A percentile compares a stretch with the other conserved stretches of the same genome.
These are phyloP conservation scores for Momotus momota DNA, from an alignment of 2,797 vertebrate species.

Conservation along the genomic window DNA sequence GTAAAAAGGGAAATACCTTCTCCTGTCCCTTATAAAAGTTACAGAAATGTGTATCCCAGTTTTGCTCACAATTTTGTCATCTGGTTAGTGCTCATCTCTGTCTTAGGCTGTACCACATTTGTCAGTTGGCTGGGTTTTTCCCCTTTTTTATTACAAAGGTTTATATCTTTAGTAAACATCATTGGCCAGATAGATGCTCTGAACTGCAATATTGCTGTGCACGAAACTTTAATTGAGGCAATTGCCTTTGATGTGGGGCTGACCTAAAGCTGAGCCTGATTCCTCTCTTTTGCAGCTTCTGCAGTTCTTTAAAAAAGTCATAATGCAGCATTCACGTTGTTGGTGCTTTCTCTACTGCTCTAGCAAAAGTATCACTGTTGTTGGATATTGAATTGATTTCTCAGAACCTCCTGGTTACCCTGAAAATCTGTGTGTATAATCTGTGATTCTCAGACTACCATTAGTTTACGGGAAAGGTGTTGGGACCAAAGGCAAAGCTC, in stretches of 20 bases:
- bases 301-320: constrained; percentile 1
- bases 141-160: neutral
- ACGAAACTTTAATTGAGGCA: neutral
- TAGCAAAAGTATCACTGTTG: neutral
- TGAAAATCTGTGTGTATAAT: neutral
- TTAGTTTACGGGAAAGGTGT: neutral
- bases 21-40: neutral
- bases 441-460: neutral
- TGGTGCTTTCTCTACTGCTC: neutral
- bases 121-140: fast-evolving
- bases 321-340: constrained; percentile 32
- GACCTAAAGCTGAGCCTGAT: neutral
- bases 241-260: neutral
- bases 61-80: neutral
- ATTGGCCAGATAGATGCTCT: neutral
- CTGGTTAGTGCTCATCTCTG: neutral
- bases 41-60: neutral
- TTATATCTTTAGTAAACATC: neutral
- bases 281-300: constrained; percentile 17
- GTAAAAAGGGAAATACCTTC: neutral
- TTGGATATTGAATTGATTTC: neutral
- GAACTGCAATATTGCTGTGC: neutral
- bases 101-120: neutral
- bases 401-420: neutral
- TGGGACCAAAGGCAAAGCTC: neutral